phyloP scores from a whole-genome alignment of 2,888 invertebrate genomes.

The Drosophila heteroneura region DNA sequence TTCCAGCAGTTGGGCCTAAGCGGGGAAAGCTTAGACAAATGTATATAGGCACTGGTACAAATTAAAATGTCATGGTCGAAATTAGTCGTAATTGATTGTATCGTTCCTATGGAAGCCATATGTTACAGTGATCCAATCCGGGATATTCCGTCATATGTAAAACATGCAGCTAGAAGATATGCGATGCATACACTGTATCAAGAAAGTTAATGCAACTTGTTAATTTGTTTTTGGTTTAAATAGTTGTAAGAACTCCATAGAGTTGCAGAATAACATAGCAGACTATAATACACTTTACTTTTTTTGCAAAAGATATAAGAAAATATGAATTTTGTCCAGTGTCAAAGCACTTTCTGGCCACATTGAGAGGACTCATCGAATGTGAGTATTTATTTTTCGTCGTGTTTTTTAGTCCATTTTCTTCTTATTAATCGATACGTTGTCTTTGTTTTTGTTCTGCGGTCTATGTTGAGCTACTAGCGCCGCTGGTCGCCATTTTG shows the following conservation, averaged over 20 bases:
- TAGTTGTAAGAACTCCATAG: neutral
- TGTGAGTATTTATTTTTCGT: neutral
- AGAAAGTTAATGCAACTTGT: neutral
- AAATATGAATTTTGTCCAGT: neutral
- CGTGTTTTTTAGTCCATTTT: neutral
- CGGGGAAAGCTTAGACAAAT: neutral
- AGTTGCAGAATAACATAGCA: neutral
- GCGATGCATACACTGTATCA: neutral
- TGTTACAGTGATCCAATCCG: neutral
- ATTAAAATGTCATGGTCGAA: neutral
- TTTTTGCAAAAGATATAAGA: neutral
- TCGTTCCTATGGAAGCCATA: neutral
- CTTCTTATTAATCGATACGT: too few species aligned
- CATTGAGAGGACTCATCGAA: too few species aligned
- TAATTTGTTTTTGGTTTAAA: too few species aligned
- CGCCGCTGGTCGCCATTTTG: neutral
- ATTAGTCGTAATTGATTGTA: neutral
- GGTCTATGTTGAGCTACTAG: neutral
- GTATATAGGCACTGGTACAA: neutral
- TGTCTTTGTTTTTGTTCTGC: neutral
- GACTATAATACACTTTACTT: neutral
- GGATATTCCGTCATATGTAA: neutral
- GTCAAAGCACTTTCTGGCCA: neutral
- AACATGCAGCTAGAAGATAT: neutral
- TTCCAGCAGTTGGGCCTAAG: slow-evolving; percentile 9